A percentile compares a stretch with the other conserved stretches of the same genome.
Evolutionary conservation across 2,113 vertebrate genomes (phyloP).

Genomic region (Sylvietta virens): DNA sequence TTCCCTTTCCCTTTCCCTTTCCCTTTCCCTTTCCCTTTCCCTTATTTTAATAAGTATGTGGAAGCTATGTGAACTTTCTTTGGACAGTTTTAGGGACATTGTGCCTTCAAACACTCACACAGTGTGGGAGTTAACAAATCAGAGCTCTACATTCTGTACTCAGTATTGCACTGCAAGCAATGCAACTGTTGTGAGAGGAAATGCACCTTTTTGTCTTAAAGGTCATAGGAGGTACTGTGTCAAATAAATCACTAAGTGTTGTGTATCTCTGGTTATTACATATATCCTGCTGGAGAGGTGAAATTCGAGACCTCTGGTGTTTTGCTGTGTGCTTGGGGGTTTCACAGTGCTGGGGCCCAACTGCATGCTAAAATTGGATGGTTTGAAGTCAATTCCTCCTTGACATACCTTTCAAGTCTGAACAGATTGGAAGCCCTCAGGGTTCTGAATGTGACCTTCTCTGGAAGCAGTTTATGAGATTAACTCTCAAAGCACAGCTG

Average conservation of each 20-base stretch:
- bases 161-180: not conserved
- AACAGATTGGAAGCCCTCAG: slow-evolving; percentile 49
- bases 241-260: not conserved
- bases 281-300: not conserved
- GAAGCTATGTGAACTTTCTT: not conserved
- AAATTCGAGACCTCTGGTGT: not conserved
- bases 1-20: not conserved
- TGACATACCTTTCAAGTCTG: slow-evolving; percentile 60
- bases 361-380: not conserved
- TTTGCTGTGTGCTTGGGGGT: not conserved
- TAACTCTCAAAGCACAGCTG: slow-evolving; percentile 55
- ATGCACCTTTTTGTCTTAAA: not conserved
- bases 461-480: slow-evolving; percentile 56
- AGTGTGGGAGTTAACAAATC: not conserved
- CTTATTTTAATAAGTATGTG: not conserved
- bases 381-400: slow-evolving; percentile 33
- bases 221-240: not conserved
- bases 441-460: slow-evolving; percentile 49
- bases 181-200: not conserved
- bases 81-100: not conserved
- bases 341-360: not conserved
- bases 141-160: not conserved
- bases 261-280: not conserved
- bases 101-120: not conserved
- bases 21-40: no score